Percentiles rank a stretch among this genome's conserved stretches.
These are phyloP conservation scores for Tragelaphus strepsiceros DNA, from an alignment of 2,113 vertebrate species.

Conservation along the genomic window DNA sequence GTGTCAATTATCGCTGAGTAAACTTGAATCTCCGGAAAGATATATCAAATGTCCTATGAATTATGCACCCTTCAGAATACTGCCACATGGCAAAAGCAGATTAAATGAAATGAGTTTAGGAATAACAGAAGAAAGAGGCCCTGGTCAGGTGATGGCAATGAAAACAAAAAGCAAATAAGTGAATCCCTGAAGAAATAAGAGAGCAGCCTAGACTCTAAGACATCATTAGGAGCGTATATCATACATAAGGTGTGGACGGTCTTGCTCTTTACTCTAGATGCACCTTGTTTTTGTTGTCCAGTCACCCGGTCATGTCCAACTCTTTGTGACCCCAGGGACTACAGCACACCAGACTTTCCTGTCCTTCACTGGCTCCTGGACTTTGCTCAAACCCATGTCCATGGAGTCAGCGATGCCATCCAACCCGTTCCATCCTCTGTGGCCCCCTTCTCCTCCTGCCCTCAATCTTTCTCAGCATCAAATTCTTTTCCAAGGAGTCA, in stretches of 20 bases:
- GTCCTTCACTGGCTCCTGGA: not conserved
- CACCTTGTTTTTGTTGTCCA: not conserved
- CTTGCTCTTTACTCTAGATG: not conserved
- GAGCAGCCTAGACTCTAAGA: not conserved
- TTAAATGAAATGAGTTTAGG: not conserved
- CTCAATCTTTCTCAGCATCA: not conserved
- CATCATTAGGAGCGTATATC: not conserved
- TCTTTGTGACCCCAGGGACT: not conserved
- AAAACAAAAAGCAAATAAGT: not conserved
- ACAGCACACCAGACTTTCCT: not conserved
- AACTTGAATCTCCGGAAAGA: not conserved
- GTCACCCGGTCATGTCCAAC: not conserved
- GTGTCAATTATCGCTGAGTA: not conserved
- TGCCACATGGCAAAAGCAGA: not conserved
- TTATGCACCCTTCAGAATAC: not conserved
- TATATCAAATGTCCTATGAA: not conserved
- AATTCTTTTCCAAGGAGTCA: not conserved
- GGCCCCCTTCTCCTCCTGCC: not conserved
- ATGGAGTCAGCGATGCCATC: not conserved
- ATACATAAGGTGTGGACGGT: not conserved
- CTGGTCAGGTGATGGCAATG: not conserved
- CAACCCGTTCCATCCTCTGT: not conserved
- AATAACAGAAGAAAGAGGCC: not conserved
- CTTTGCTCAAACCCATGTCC: not conserved
- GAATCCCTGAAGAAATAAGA: not conserved